These are phyloP conservation scores for Monopterus albus DNA, from an alignment of 2,113 vertebrate genomes.

Conservation along the genomic window DNA sequence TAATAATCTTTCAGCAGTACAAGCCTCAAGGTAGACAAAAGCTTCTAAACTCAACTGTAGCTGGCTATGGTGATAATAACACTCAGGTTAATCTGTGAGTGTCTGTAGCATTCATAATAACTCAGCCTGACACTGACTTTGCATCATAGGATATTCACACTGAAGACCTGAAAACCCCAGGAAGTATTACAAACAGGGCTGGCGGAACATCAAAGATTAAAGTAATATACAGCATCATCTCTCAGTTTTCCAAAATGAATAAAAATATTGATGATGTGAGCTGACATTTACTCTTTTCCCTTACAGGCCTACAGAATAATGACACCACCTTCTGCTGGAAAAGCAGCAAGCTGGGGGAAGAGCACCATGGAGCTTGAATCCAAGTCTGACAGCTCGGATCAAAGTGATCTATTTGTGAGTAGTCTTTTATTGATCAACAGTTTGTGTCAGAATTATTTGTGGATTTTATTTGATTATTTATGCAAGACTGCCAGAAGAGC, in stretches of 20 bases:
- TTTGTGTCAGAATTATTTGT: neutral
- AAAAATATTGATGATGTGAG: slow-evolving; percentile 3
- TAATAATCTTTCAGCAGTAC: too few relatives aligned
- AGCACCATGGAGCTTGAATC: slow-evolving; percentile 83
- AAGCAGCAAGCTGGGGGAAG: slow-evolving; percentile 75
- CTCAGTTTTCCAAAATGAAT: slow-evolving; percentile 30
- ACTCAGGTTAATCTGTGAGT: too few relatives aligned
- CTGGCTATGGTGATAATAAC: neutral
- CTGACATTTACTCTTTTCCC: slow-evolving; percentile 39
- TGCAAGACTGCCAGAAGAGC: neutral
- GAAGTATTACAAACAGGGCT: slow-evolving; percentile 33
- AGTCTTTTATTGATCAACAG: neutral
- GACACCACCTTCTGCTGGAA: slow-evolving; percentile 84
- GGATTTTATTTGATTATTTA: neutral
- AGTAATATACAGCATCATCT: slow-evolving; percentile 59
- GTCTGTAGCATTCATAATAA: neutral
- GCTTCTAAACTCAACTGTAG: neutral
- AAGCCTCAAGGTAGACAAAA: slow-evolving; percentile 36
- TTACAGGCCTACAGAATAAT: slow-evolving; percentile 87
- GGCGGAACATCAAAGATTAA: slow-evolving; percentile 71
- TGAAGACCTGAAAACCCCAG: slow-evolving; percentile 50
- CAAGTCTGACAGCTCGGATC: slow-evolving; percentile 91
- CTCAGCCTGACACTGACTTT: slow-evolving; percentile 24
- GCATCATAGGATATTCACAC: slow-evolving; percentile 38
- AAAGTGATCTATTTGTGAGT: slow-evolving; percentile 88